Evolutionary conservation across 2,888 invertebrate genomes (phyloP).

Genomic region (Melinopterus prodromus): DNA sequence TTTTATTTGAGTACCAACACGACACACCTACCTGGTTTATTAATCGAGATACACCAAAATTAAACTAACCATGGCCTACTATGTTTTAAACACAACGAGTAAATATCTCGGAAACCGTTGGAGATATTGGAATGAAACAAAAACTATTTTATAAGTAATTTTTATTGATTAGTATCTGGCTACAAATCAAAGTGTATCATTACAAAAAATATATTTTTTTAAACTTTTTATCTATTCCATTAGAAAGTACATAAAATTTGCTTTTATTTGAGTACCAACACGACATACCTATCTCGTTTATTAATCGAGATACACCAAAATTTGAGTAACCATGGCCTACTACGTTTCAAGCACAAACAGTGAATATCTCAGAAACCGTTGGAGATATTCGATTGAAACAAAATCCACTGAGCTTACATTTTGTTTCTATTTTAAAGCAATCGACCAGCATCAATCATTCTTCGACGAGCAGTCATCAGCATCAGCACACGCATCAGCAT

Average conservation of each 20-base stretch:
- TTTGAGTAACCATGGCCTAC: background rate
- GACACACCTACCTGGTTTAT: background rate
- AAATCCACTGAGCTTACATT: background rate
- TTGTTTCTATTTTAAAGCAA: constrained; percentile 24
- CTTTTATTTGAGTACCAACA: constrained; percentile 10
- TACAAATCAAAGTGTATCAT: no score
- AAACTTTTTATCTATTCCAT: background rate
- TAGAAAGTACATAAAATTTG: background rate
- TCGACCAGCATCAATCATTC: constrained; percentile 64
- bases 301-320: background rate
- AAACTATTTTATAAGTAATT: background rate
- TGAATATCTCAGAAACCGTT: background rate
- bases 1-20: constrained; percentile 9
- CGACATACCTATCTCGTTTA: background rate
- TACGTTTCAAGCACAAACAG: background rate
- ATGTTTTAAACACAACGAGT: background rate
- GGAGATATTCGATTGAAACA: background rate
- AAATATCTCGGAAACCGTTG: background rate
- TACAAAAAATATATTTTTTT: no score
- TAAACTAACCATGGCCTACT: background rate
- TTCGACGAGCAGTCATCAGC: constrained; percentile 53
- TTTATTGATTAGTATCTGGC: no score
- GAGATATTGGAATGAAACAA: background rate
- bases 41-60: background rate
- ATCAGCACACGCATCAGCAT: constrained; percentile 75